Base-by-base conservation (phyloP, 2,797 vertebrate genomes). In the Graptemys geographica region DNA sequence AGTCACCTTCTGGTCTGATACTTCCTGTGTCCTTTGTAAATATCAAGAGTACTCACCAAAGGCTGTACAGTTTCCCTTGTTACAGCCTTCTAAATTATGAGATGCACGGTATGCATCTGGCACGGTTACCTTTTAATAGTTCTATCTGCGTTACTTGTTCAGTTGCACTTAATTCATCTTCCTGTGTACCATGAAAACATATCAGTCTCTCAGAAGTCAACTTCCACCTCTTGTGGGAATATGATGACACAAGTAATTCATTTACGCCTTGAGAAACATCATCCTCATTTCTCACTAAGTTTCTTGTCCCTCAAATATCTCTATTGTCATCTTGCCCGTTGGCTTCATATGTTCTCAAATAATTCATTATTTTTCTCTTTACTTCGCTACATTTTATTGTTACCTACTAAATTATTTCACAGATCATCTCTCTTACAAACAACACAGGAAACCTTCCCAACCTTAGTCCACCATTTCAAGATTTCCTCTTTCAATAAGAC, bases 1-100 rank as follows among this genome's bases (percentile, higher is more conserved):
- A 59, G 28, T 6, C 41, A 89, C 1, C 21, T n/a, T 65, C 4
- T 1, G 1, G 0, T 37, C 2, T 0, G 33, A 31, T 47, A 23
- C 78, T 21, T 57, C 55, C 51, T 80, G 11, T 4, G 23, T 41
- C 65, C 12, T 2, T 27, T 5, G 8, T 3, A 1, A 78, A 52
- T 21, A 87, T 37, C 84, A 2, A 1, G 27, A 3, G 21, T 19
- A n/a, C 18, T 6, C 23, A 5, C 11, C 0, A 5, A 23, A n/a
- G 33, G n/a, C 69, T 47, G 33, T 31, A 13, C 11, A 31, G 28
- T 72, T 23, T 76, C 69, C 56, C 25, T 11, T 37, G 28, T 37
- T 4, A 11, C 52, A 47, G 69, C 79, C 41, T 72, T 47, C 56
- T 72, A 56, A 83, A 51, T 23, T 56, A 53, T 37, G 16, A 47